These are phyloP conservation scores for Synodontis membranacea DNA, from an alignment of 2,113 vertebrate species.

Conservation along the genomic window DNA sequence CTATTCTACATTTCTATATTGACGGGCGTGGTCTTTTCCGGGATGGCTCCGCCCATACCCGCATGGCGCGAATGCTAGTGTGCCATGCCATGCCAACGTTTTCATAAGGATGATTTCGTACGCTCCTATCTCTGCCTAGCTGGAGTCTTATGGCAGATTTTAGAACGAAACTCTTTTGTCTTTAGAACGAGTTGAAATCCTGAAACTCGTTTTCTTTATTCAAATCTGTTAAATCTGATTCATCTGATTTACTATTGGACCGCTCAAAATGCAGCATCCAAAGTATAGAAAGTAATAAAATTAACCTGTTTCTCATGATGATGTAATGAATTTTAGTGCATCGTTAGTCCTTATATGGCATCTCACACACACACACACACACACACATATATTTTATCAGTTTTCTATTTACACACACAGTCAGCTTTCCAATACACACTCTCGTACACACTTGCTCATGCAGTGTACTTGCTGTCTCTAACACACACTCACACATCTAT, in stretches of 20 bases:
- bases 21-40: background rate
- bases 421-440: background rate
- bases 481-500: background rate
- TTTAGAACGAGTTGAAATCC: background rate
- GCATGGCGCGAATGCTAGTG: background rate
- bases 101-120: background rate
- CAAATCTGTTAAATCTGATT: background rate
- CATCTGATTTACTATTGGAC: background rate
- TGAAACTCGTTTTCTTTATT: background rate
- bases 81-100: too few relatives aligned
- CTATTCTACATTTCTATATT: background rate
- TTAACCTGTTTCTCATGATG: background rate
- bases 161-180: background rate
- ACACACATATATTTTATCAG: background rate
- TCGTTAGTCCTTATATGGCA: background rate
- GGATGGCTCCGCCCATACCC: background rate
- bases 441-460: background rate
- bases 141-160: background rate
- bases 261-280: background rate
- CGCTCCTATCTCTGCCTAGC: background rate
- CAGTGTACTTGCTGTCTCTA: background rate
- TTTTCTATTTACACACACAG: background rate
- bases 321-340: background rate
- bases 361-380: constrained; percentile 6
- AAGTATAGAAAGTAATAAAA: background rate